These are phyloP conservation scores for Hemibagrus guttatus DNA, from an alignment of 2,797 vertebrate species.

Conservation along the genomic window DNA sequence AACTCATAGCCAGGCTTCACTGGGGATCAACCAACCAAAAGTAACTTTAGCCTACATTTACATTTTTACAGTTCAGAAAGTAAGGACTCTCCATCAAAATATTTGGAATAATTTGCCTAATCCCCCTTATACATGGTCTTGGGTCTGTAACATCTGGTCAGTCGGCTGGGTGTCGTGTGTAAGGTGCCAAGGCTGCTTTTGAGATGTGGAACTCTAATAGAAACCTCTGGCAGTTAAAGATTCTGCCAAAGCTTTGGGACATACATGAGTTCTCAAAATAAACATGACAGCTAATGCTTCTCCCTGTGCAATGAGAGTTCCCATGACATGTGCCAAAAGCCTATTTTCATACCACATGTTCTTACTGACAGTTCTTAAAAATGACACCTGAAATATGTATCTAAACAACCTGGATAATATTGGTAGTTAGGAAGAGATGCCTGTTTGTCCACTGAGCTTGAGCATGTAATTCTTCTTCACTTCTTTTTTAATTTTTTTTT, in stretches of 20 bases:
- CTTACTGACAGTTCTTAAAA: conserved; percentile 28
- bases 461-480: conserved; percentile 10
- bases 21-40: conserved; percentile 80
- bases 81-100: conserved; percentile 48
- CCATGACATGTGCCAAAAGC: conserved; percentile 52
- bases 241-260: conserved; percentile 62
- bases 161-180: conserved; percentile 37
- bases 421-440: conserved; percentile 39
- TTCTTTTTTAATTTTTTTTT: neutral
- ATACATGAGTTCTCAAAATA: conserved; percentile 59
- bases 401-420: conserved; percentile 51
- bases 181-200: conserved; percentile 52
- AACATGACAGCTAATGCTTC: conserved; percentile 61
- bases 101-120: conserved; percentile 55
- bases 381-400: neutral
- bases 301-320: conserved; percentile 55
- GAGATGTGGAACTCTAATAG: conserved; percentile 57
- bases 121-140: conserved; percentile 46
- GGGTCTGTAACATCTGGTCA: conserved; percentile 55
- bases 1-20: conserved; percentile 74
- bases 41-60: conserved; percentile 73
- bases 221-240: conserved; percentile 64
- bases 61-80: too few relatives aligned
- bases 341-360: conserved; percentile 58
- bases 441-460: conserved; percentile 36